phyloP scores from a whole-genome alignment of 1,140 invertebrate species.

The Trichonephila inaurata region DNA sequence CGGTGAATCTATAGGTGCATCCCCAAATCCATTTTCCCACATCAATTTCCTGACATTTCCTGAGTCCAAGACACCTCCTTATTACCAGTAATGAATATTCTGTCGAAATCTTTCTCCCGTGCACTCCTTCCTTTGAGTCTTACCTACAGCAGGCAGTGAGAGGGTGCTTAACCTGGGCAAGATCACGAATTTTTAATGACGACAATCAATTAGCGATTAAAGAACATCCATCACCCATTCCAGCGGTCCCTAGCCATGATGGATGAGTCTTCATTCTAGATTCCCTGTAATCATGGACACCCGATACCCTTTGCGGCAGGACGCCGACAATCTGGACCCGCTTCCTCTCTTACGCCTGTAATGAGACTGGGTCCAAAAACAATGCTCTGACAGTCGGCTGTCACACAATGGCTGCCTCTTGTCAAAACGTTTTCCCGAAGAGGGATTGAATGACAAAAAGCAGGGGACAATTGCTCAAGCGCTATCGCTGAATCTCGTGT shows the following conservation, averaged over 20 bases:
- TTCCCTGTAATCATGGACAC: conserved; percentile 70
- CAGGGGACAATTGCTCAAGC: conserved; percentile 35
- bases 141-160: background rate
- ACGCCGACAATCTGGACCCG: background rate
- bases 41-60: too few species aligned
- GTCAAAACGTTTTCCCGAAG: conserved; percentile 9
- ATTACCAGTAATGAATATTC: too few species aligned
- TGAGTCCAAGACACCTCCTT: too few species aligned
- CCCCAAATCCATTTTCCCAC: too few species aligned
- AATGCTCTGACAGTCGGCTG: conserved; percentile 55
- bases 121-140: background rate
- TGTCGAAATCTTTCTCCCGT: too few species aligned
- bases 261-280: conserved; percentile 49
- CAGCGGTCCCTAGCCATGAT: background rate
- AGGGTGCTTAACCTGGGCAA: background rate
- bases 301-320: conserved; percentile 70
- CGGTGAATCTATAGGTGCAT: too few species aligned
- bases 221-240: conserved; percentile 36
- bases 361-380: conserved; percentile 30
- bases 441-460: conserved; percentile 44
- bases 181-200: conserved; percentile 75
- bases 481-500: conserved; percentile 31
- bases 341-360: conserved; percentile 73
- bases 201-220: conserved; percentile 76
- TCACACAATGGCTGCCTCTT: conserved; percentile 45